A percentile compares a stretch with the other conserved stretches of the same genome.
Evolutionary conservation across 1,140 invertebrate genomes (phyloP).

Genomic region (Heterodera schachtii): DNA sequence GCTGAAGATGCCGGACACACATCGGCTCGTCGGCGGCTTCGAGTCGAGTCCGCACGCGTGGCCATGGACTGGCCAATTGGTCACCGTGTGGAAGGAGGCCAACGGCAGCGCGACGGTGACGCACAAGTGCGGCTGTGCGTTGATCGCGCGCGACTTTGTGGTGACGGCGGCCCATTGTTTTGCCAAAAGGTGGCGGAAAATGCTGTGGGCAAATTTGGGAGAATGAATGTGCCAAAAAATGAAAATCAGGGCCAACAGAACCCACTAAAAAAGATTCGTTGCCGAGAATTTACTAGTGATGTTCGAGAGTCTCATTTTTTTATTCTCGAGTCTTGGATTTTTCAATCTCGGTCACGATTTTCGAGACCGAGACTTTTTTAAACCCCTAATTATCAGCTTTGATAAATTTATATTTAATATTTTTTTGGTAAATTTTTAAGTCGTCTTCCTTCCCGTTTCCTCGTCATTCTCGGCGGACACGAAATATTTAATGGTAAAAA

Average conservation of each 20-base stretch:
- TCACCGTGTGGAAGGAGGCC: conserved; percentile 16
- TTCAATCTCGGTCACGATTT: too few relatives aligned
- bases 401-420: background rate
- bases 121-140: conserved; percentile 45
- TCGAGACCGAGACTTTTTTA: too few relatives aligned
- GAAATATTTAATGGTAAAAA: conserved; percentile 26
- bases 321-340: too few relatives aligned
- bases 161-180: conserved; percentile 48
- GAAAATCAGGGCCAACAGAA: too few relatives aligned
- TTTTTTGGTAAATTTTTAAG: conserved; percentile 7
- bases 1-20: conserved; percentile 20
- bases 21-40: conserved; percentile 44
- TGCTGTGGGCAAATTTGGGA: too few relatives aligned
- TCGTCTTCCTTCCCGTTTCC: conserved; percentile 24
- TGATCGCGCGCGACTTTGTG: conserved; percentile 44
- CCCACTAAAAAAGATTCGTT: too few relatives aligned
- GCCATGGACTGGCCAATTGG: conserved; percentile 50
- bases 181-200: conserved; percentile 28
- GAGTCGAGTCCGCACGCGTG: conserved; percentile 39
- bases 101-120: conserved; percentile 2
- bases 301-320: too few relatives aligned
- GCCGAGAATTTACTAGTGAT: too few relatives aligned
- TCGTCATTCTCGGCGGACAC: conserved; percentile 34
- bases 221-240: too few relatives aligned
- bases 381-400: too few relatives aligned